Percentiles rank a stretch among this genome's conserved stretches.
These are phyloP conservation scores for Chamaea fasciata DNA, from an alignment of 2,113 vertebrate genomes.

Conservation along the genomic window DNA sequence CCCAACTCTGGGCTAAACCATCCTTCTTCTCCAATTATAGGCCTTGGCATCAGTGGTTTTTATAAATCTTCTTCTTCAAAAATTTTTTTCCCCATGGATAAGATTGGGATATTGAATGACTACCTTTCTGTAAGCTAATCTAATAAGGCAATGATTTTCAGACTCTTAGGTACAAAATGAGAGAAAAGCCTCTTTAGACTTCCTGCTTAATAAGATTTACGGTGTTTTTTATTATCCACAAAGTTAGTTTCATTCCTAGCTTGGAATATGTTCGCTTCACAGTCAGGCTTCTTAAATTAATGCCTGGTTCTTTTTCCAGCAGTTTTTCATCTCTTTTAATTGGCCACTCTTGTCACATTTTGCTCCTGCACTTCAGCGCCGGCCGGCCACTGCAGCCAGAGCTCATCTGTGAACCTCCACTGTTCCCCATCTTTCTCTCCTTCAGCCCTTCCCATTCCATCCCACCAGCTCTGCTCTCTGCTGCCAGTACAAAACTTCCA, in stretches of 20 bases:
- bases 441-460: neutral
- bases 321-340: slow-evolving; percentile 11
- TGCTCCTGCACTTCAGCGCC: neutral
- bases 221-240: slow-evolving; percentile 42
- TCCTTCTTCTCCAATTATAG: slow-evolving; percentile 9
- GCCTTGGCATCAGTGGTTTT: neutral
- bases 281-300: neutral
- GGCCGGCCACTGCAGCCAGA: fast-evolving
- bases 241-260: neutral
- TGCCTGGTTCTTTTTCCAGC: neutral
- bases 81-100: neutral
- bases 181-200: slow-evolving; percentile 56
- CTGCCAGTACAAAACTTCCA: neutral
- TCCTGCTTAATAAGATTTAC: slow-evolving; percentile 59
- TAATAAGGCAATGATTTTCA: slow-evolving; percentile 46
- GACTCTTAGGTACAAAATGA: slow-evolving; percentile 38
- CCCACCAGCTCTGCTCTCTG: neutral
- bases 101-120: slow-evolving; percentile 39
- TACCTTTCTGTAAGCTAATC: slow-evolving; percentile 33
- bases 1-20: neutral
- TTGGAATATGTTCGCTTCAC: neutral
- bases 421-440: neutral
- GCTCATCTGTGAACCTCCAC: neutral
- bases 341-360: neutral
- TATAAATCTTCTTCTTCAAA: slow-evolving; percentile 21